Evolutionary conservation across 2,797 vertebrate species (phyloP).

Genomic region (Premnoplex brunnescens): DNA sequence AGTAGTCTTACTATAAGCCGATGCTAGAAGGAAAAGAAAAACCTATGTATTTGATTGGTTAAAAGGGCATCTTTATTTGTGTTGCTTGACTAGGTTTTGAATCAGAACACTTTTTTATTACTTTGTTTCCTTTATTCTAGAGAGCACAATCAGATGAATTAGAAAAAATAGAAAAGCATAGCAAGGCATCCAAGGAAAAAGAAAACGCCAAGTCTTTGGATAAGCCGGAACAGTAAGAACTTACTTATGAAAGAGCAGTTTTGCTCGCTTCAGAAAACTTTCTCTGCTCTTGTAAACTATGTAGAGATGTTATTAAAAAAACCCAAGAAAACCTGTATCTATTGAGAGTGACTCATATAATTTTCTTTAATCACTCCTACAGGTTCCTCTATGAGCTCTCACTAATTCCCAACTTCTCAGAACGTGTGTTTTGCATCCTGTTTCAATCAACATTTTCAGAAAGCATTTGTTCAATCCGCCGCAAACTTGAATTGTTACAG

Average conservation of each 20-base stretch:
- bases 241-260: background rate
- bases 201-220: slow-evolving; percentile 89
- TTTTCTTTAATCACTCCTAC: slow-evolving; percentile 24
- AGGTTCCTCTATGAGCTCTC: slow-evolving; percentile 96
- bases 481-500: slow-evolving; percentile 91
- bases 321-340: background rate
- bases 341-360: background rate
- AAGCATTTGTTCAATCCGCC: slow-evolving; percentile 85
- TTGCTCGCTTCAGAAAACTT: background rate
- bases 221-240: slow-evolving; percentile 96
- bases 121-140: slow-evolving; percentile 73
- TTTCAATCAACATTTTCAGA: slow-evolving; percentile 95
- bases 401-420: slow-evolving; percentile 94
- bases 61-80: background rate
- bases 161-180: slow-evolving; percentile 91
- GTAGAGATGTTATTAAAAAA: background rate
- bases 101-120: background rate
- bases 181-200: slow-evolving; percentile 88
- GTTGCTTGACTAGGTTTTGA: background rate
- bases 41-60: background rate
- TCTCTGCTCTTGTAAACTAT: background rate
- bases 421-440: slow-evolving; percentile 95
- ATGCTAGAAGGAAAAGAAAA: slow-evolving; percentile 43
- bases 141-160: slow-evolving; percentile 93
- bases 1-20: slow-evolving; percentile 40